These are phyloP conservation scores for Drosophila subsilvestris DNA, from an alignment of 2,888 invertebrate species.

Conservation along the genomic window DNA sequence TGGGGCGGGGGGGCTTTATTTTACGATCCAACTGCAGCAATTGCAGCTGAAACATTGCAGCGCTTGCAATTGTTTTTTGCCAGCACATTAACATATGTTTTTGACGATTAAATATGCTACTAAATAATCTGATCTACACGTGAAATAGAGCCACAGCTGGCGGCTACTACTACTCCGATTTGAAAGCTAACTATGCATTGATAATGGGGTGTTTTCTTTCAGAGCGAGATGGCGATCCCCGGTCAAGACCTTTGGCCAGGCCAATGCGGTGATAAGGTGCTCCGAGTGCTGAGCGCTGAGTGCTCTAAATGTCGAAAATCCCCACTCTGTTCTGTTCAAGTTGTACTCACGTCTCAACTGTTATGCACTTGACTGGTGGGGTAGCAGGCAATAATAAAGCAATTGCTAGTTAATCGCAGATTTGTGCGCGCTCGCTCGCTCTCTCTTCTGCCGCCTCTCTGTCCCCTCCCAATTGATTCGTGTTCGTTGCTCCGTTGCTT, in stretches of 20 bases:
- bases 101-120: not conserved
- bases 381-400: conserved; percentile 20
- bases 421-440: not conserved
- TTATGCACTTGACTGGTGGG: conserved; percentile 31
- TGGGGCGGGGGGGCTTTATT: not conserved
- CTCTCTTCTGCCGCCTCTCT: not conserved
- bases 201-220: not conserved
- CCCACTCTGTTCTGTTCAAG: conserved; percentile 2
- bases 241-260: conserved; percentile 12
- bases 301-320: not conserved
- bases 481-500: not conserved
- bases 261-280: not conserved
- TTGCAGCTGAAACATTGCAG: not conserved
- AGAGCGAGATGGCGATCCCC: not conserved
- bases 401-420: conserved; percentile 18
- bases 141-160: not conserved
- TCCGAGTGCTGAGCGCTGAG: not conserved
- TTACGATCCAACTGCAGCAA: not conserved
- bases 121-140: not conserved
- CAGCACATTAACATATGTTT: not conserved
- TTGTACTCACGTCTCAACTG: conserved; percentile 30
- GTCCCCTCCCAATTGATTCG: not conserved
- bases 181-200: not conserved
- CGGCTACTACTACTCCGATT: not conserved
- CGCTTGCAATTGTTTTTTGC: not conserved